A percentile compares a stretch with the other conserved stretches of the same genome.
phyloP scores from a whole-genome alignment of 2,797 vertebrate species.

The Neomorphus geoffroyi region DNA sequence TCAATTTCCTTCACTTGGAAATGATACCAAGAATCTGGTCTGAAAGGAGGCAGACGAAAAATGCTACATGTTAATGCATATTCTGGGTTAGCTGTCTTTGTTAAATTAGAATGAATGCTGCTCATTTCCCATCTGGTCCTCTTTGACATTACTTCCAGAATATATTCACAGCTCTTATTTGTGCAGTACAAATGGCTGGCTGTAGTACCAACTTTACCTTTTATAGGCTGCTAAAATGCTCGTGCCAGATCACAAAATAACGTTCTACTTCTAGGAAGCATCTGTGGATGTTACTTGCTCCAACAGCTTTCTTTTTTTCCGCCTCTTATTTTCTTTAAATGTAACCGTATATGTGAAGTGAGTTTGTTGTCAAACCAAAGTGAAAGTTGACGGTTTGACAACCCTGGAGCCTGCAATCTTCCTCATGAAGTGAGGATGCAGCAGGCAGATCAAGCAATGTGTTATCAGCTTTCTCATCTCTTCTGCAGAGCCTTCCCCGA shows the following conservation, averaged over 20 bases:
- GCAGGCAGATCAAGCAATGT: not conserved
- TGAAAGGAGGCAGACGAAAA: slow-evolving; percentile 65
- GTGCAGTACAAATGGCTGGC: slow-evolving; percentile 66
- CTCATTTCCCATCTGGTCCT: slow-evolving; percentile 74
- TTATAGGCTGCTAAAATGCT: slow-evolving; percentile 60
- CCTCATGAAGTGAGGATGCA: not conserved
- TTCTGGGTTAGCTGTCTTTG: slow-evolving; percentile 70
- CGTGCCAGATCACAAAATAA: slow-evolving; percentile 63
- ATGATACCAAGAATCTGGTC: slow-evolving; percentile 54
- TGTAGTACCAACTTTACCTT: slow-evolving; percentile 71
- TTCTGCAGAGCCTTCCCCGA: not conserved
- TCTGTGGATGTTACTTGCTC: slow-evolving; percentile 53
- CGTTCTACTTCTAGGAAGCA: slow-evolving; percentile 61
- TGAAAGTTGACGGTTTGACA: slow-evolving; percentile 60
- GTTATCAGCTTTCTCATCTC: slow-evolving; percentile 52
- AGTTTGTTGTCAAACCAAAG: slow-evolving; percentile 68
- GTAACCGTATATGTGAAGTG: slow-evolving; percentile 36
- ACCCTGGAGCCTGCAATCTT: slow-evolving; percentile 19
- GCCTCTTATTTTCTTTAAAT: slow-evolving; percentile 57
- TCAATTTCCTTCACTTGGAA: slow-evolving; percentile 59
- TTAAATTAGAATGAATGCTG: slow-evolving; percentile 71
- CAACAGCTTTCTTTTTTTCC: slow-evolving; percentile 57
- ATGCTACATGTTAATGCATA: slow-evolving; percentile 61
- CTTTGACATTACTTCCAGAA: slow-evolving; percentile 72
- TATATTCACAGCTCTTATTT: slow-evolving; percentile 71